Conservation (phyloP, 2,113 vertebrate genomes). For the Poeciliopsis turrubarensis region DNA sequence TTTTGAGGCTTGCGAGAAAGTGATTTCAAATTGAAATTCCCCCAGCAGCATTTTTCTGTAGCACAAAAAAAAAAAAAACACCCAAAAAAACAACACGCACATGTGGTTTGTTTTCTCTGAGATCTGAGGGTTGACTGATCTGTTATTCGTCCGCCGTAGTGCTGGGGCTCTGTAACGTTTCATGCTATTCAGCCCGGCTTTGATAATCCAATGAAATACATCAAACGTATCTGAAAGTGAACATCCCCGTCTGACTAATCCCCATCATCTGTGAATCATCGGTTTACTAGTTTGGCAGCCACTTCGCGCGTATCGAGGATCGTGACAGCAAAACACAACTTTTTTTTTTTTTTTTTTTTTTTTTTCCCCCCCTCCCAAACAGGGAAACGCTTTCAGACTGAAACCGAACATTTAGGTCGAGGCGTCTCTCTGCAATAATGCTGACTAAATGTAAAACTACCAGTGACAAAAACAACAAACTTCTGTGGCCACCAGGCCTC, state of each 20-base stretch:
- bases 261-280: constrained; percentile 36
- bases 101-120: constrained; percentile 35
- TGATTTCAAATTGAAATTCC: constrained; percentile 34
- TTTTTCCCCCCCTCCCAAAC: constrained; percentile 17
- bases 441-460: background rate
- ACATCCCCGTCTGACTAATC: constrained; percentile 35
- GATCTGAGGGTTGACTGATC: constrained; percentile 43
- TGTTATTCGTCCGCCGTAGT: background rate
- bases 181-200: constrained; percentile 32
- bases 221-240: constrained; percentile 45
- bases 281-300: constrained; percentile 29
- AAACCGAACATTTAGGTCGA: constrained; percentile 48
- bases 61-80: background rate
- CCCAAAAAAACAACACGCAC: background rate
- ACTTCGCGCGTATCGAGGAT: constrained; percentile 3
- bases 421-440: constrained; percentile 23
- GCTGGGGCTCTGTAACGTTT: constrained; percentile 21
- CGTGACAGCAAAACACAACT: constrained; percentile 9
- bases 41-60: constrained; percentile 1
- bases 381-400: constrained; percentile 33
- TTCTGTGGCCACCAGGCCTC: background rate
- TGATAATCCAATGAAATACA: constrained; percentile 57
- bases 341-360: background rate
- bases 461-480: constrained; percentile 43
- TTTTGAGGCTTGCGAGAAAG: constrained; percentile 2